Evolutionary conservation across 2,888 invertebrate genomes (phyloP), one percentile per base, ranked within the genome.

Genomic region (Eristalis arbustorum): DNA sequence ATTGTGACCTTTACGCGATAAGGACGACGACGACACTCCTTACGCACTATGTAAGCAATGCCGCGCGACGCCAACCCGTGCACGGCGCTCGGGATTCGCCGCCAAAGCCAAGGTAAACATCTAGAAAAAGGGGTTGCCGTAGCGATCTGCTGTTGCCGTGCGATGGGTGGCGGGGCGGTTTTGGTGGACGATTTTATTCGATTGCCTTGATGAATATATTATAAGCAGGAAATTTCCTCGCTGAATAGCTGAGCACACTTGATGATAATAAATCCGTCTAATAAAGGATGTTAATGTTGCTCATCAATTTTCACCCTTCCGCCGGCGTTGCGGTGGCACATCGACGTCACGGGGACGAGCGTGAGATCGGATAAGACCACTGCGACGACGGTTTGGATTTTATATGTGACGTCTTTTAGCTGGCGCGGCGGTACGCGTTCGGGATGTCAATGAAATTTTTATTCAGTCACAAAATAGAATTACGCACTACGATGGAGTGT

Each of bases 151-250:
- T 1, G 31, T 25, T 25, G 25, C 2, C 3, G 25, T 1, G 25
- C 3, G 25, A 3, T 3, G 25, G 25, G 25, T 3, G 25, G 25
- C 1, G 25, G 3, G 8, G 31, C 31, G 31, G 8, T 10, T 10
- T 31, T 31, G 59, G 57, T 61, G 71, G 37, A 31, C 14, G 56
- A 75, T 79, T 87, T 87, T 71, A 77, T 77, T 66, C 73, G 82
- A 85, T 85, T 82, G 82, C 83, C 78, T 87, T 87, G 87, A 87
- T 87, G 87, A 87, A 87, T 87, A 87, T 75, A 87, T 87, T 87
- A 87, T 82, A 78, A 82, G 57, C 82, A 71, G 85, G 66, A 82
- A 77, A 82, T 78, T 82, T 71, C 64, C 56, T 59, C 22, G 66
- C 71, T 63, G 71, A 78, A 78, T 78, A 82, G 85, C 78, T 81